Base-by-base conservation (phyloP, 2,797 vertebrate species). In the Ptychobarbus kaznakovi region DNA sequence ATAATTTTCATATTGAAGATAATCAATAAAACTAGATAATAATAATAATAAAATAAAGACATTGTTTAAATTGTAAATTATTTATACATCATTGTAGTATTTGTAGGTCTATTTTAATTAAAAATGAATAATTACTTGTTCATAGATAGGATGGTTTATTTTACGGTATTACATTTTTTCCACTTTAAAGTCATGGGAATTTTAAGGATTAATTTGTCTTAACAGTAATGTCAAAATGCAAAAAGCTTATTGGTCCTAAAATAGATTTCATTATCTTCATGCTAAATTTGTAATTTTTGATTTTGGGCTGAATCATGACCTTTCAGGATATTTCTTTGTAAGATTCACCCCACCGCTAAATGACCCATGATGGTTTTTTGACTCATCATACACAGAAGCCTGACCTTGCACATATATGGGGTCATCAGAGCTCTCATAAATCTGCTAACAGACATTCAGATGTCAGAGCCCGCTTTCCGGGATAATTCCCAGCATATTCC, bases 381-480 rank as follows among this genome's bases (percentile, higher is more conserved):
- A 20, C 76, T 78, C n/a, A 12, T 75, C 46, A 40, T 11, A 25
- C 35, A 78, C 51, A 78, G 20, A 61, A 61, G 22, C 75, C 35
- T 78, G 38, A 42, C 38, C 76, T 63, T 63, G n/a, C 22, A 42
- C 38, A 63, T 61, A 44, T 63, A 63, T 63, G 13, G 76, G 81
- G 75, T 84, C 78, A 82, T 53, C 69, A 56, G 68, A 85, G 63
- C 44, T 63, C 78, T 42, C 51, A 82, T 86, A 70, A 73, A 72
- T 78, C 77, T 83, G 42, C 38, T 68, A 66, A 16, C 66, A 84
- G 68, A 86, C 81, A 79, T 79, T 86, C 61, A 87, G 83, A 56
- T 82, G 87, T 88, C 86, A 87, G 72, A 82, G 42, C 20, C 35
- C n/a, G 18, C 42, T 86, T 87, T 87, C 84, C 86, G 42, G 88